Conservation (phyloP, 2,888 invertebrate species). For the Ferdinandea cuprea region DNA sequence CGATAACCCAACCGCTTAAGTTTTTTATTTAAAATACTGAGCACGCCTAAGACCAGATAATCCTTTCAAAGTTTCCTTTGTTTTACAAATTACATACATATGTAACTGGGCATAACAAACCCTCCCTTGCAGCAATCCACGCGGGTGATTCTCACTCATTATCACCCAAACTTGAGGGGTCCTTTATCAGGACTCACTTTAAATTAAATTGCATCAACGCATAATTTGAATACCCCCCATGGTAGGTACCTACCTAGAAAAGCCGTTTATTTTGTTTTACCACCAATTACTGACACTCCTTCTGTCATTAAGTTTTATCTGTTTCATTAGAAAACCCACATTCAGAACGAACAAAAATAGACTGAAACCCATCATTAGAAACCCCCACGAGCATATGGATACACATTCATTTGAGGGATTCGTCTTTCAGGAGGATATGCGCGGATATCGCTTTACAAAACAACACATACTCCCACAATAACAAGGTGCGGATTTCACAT, state of each 20-base stretch:
- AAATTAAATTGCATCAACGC: constrained; percentile 24
- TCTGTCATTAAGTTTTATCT: constrained; percentile 15
- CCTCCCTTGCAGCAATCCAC: too few species aligned
- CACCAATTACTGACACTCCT: constrained; percentile 40
- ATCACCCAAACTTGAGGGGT: not conserved
- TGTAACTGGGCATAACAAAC: too few species aligned
- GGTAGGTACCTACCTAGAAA: not conserved
- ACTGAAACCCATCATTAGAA: constrained; percentile 53
- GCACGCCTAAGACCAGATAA: too few species aligned
- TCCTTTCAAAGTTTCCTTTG: too few species aligned
- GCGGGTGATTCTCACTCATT: too few species aligned
- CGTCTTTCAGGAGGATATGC: constrained; percentile 41
- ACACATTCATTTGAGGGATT: constrained; percentile 36
- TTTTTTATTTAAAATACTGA: too few species aligned
- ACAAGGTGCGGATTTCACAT: constrained; percentile 60
- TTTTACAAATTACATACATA: too few species aligned
- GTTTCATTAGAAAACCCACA: constrained; percentile 38
- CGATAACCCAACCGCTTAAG: too few species aligned
- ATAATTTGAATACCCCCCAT: constrained; percentile 6
- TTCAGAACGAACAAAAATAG: not conserved
- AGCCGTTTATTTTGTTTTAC: too few species aligned
- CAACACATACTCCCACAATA: constrained; percentile 2
- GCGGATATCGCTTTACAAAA: constrained; percentile 53
- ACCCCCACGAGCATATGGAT: constrained; percentile 30
- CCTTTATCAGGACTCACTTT: not conserved